Base-by-base conservation (phyloP, 2,113 vertebrate genomes). In the Atlantisia rogersi region DNA sequence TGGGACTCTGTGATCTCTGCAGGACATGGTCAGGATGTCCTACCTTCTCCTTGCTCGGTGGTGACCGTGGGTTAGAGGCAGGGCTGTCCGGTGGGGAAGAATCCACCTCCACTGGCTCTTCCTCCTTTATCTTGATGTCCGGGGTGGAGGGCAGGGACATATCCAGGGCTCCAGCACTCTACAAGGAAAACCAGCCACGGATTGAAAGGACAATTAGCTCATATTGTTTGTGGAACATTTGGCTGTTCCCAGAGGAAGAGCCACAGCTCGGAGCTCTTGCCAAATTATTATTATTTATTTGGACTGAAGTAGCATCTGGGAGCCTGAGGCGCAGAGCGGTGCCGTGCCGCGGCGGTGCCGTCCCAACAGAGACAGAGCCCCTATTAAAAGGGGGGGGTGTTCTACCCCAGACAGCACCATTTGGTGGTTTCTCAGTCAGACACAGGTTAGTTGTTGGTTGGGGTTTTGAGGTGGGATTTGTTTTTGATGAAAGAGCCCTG, bases 111-210 rank as follows among this genome's bases (percentile, higher is more conserved):
- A 99, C 98, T 2, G 98, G 98, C 65, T 98, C 98, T 83, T 99
- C 99, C 95, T 99, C 98, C 96, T 99, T 99, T 93, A 99, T 98
- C 98, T 98, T 99, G 67, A 99, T 82, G 14, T 99, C 99, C 9
- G 98, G 99, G 17, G 99, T 97, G 8, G 98, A 98, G 83, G 99
- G 99, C 83, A 99, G 96, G 55, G 98, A 99, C 99, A 99, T 99
- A 97, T 99, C 99, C 97, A 99, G 97, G 62, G 99, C 98, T 84
- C 97, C 98, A 6, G 98, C 60, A 53, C 95, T 88, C 97, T 98
- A 69, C 40, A 10, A 46, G 59, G 74, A 78, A 75, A 96, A 93
- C 37, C 91, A 58, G 65, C 21, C 92, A 21, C 2, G 69, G 55
- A 48, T 32, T 28, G 52, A 56, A 37, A 79, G 63, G 35, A 86